Evolutionary conservation across 2,113 vertebrate genomes (phyloP), one percentile per base, ranked within the genome.

Genomic region (Entomyzon cyanotis): DNA sequence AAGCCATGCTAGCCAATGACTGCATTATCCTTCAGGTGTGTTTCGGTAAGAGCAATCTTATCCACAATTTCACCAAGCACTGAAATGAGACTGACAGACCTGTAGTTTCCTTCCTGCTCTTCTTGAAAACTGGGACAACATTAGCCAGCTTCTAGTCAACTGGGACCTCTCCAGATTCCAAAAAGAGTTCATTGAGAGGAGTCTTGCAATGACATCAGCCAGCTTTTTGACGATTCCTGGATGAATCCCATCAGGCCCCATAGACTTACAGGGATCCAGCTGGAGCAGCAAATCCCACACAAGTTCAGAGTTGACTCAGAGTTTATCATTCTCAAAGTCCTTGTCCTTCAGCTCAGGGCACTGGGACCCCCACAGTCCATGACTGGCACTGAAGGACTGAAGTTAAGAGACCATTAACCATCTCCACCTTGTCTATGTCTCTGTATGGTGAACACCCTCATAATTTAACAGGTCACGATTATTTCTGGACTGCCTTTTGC

Each of bases 341-440:
- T 73, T 1, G 0, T 63, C 21, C 22, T 87, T 68, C 63, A 60
- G 11, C 11, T 69, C 55, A 44, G 14, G 46, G 22, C 39, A 52
- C 27, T 52, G 63, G 27, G 46, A 68, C 33, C 9, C 25, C 15
- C 46, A 52, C 2, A 69, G 46, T 19, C 15, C 46, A 44, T 19
- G 37, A 46, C 1, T 52, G 17, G 8, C 15, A 5, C 27, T 60
- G 27, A 59, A 50, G 37, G 37, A 86, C 44, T 58, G 31, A 31
- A 53, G 25, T 53, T 28, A 59, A 68, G 63, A 86, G 14, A 59
- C 11, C 27, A 77, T 37, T 37, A 52, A 69, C 5, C 15, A 33
- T 5, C 33, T 69, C 46, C 0, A 0, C 21, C 37, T 50, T 44
- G 44, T 27, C 31, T 35, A 35, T 25, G 16, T 15, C 22, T 25